These are phyloP conservation scores for Tipula helvola DNA, from an alignment of 2,888 invertebrate species.

Conservation along the genomic window DNA sequence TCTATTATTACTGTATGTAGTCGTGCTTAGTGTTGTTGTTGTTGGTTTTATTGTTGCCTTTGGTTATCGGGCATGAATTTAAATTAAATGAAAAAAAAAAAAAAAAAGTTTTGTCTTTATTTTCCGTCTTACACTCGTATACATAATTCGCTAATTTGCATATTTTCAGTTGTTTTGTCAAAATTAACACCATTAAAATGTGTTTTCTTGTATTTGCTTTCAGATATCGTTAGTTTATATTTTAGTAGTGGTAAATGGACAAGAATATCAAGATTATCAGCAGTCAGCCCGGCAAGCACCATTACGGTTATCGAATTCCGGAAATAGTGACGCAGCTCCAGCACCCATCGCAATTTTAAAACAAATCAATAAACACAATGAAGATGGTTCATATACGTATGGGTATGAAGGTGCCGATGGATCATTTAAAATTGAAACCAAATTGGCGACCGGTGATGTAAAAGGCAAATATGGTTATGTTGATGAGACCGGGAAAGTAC, in stretches of 20 bases:
- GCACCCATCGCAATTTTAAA: conserved; percentile 69
- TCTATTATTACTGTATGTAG: neutral
- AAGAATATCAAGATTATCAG: conserved; percentile 35
- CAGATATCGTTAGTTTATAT: conserved; percentile 8
- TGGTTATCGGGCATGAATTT: neutral
- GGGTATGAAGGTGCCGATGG: conserved; percentile 83
- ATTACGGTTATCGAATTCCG: conserved; percentile 20
- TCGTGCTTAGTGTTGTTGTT: neutral
- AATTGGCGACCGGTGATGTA: conserved; percentile 66
- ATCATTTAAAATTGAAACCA: conserved; percentile 82
- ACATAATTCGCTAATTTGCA: neutral
- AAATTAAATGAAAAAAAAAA: neutral
- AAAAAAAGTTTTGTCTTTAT: neutral
- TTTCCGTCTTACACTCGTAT: neutral
- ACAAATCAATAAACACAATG: conserved; percentile 80
- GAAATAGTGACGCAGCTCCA: conserved; percentile 21
- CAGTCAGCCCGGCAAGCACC: conserved; percentile 29
- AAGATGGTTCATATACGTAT: conserved; percentile 83
- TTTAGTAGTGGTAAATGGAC: conserved; percentile 22
- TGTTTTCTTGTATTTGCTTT: neutral
- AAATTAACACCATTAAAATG: neutral
- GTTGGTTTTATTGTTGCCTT: neutral
- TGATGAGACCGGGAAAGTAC: conserved; percentile 58
- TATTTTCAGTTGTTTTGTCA: neutral
- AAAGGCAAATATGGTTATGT: conserved; percentile 86